A percentile compares a stretch with the other conserved stretches of the same genome.
Evolutionary conservation across 2,888 invertebrate species (phyloP).

Genomic region (Idaea aversata): DNA sequence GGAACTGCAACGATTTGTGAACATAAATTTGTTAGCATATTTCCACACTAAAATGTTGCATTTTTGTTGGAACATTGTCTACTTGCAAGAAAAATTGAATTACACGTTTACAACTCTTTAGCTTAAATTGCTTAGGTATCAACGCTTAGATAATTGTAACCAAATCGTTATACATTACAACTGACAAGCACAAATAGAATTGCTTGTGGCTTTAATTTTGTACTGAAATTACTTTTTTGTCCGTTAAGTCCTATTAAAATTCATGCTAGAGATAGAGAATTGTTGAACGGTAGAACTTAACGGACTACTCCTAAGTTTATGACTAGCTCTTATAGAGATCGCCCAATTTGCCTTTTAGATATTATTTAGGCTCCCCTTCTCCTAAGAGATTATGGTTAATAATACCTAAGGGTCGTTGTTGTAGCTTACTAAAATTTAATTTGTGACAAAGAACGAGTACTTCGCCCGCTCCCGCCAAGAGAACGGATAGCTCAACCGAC

Average conservation of each 20-base stretch:
- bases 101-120: not conserved
- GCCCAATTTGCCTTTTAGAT: conserved; percentile 50
- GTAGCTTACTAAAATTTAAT: conserved; percentile 60
- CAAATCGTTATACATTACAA: conserved; percentile 14
- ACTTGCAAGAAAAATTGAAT: not conserved
- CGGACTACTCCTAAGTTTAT: conserved; percentile 33
- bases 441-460: conserved; percentile 50
- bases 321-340: conserved; percentile 44
- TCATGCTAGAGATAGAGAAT: too few relatives aligned
- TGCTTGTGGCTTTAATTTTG: conserved; percentile 28
- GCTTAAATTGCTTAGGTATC: conserved; percentile 3
- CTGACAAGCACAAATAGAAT: conserved; percentile 27
- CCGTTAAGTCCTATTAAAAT: too few relatives aligned
- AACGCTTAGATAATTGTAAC: conserved; percentile 13
- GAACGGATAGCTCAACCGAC: conserved; percentile 52
- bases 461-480: conserved; percentile 31
- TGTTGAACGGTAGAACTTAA: too few relatives aligned
- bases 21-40: conserved; percentile 37
- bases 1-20: conserved; percentile 39
- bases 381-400: conserved; percentile 51
- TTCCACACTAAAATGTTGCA: conserved; percentile 30
- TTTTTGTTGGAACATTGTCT: conserved; percentile 8
- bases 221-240: too few relatives aligned
- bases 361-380: conserved; percentile 38
- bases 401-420: conserved; percentile 48